Conservation (phyloP, 2,797 vertebrate genomes). For the Arrhamphus sclerolepis region DNA sequence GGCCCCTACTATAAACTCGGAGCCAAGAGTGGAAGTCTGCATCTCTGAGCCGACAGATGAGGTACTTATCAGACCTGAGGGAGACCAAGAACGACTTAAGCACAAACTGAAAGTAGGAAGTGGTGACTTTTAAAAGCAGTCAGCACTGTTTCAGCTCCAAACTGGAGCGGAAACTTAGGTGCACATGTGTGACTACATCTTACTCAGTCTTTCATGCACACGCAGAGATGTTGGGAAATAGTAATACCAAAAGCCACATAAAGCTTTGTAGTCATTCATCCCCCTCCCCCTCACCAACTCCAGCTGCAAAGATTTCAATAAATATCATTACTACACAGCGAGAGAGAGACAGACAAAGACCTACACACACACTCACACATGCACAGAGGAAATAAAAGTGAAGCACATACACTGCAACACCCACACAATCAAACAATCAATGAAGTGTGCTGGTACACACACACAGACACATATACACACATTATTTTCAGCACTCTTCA, state of each 20-base stretch:
- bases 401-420: slow-evolving; percentile 41
- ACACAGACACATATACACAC: slow-evolving; percentile 14
- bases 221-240: slow-evolving; percentile 52
- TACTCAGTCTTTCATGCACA: slow-evolving; percentile 5
- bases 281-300: slow-evolving; percentile 65
- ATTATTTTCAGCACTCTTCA: slow-evolving; percentile 18
- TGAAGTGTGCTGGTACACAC: slow-evolving; percentile 25
- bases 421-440: slow-evolving; percentile 54
- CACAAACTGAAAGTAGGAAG: slow-evolving; percentile 46
- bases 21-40: slow-evolving; percentile 83
- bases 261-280: slow-evolving; percentile 49
- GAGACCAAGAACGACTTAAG: slow-evolving; percentile 16
- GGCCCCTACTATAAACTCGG: slow-evolving; percentile 76
- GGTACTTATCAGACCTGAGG: slow-evolving; percentile 83
- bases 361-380: slow-evolving; percentile 9
- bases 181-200: neutral
- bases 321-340: slow-evolving; percentile 71
- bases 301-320: slow-evolving; percentile 73
- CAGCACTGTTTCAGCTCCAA: slow-evolving; percentile 12
- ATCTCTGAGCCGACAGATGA: slow-evolving; percentile 84
- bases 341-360: slow-evolving; percentile 41
- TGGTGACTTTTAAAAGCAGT: slow-evolving; percentile 32
- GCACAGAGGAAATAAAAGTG: slow-evolving; percentile 51
- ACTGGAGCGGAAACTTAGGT: slow-evolving; percentile 48
- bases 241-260: slow-evolving; percentile 67